Conservation (phyloP, 2,113 vertebrate genomes). For the Desmodus rotundus region DNA sequence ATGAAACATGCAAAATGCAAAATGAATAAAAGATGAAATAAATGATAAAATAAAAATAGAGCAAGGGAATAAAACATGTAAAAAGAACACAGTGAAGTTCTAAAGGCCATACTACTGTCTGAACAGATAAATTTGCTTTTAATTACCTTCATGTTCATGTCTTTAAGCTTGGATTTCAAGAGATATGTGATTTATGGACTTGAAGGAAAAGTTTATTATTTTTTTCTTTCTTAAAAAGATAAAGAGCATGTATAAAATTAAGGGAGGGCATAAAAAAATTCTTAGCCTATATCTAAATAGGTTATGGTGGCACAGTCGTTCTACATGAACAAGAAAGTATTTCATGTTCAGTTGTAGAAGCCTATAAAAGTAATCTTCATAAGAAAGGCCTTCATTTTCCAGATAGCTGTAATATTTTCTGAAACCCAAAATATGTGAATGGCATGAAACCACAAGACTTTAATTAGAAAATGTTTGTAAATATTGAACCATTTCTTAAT, state of each 20-base stretch:
- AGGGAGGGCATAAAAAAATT: neutral
- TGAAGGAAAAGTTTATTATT: neutral
- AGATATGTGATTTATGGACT: slow-evolving; percentile 2
- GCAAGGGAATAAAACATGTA: neutral
- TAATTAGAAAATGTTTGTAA: neutral
- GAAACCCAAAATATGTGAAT: neutral
- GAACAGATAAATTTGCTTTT: slow-evolving; percentile 14
- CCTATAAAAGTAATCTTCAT: neutral
- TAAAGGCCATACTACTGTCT: neutral
- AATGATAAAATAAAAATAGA: neutral
- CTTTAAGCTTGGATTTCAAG: slow-evolving; percentile 19
- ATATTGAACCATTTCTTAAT: neutral
- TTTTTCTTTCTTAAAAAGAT: neutral
- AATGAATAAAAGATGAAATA: slow-evolving; percentile 19
- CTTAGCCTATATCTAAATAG: neutral
- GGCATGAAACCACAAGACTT: neutral
- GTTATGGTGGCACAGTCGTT: neutral
- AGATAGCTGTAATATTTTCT: neutral
- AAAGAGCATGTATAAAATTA: neutral
- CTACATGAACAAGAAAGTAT: neutral
- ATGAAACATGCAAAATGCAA: slow-evolving; percentile 7
- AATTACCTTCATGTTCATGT: slow-evolving; percentile 23
- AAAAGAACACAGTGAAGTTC: neutral
- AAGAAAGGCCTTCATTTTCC: neutral
- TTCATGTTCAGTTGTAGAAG: neutral